These are phyloP conservation scores for Sceloporus tristichus DNA, from an alignment of 2,113 vertebrate species.

Conservation along the genomic window DNA sequence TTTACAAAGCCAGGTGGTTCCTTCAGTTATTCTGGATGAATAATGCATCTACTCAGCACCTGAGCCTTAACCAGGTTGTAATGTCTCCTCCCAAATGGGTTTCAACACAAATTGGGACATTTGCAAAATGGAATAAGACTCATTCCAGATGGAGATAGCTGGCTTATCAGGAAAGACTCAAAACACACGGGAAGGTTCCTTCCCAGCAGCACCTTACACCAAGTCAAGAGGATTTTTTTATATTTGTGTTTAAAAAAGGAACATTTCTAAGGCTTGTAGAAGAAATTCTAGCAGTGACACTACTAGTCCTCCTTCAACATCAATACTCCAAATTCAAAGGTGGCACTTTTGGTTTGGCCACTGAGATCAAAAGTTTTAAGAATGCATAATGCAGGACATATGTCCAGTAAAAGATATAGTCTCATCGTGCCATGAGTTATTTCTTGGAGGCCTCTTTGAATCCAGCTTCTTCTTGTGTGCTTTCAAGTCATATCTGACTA, in stretches of 20 bases:
- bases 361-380: background rate
- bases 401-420: background rate
- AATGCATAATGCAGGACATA: background rate
- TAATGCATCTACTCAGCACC: background rate
- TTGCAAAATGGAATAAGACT: background rate
- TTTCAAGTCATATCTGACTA: background rate
- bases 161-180: background rate
- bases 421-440: background rate
- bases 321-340: background rate
- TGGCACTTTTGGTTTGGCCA: background rate
- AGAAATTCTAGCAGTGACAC: background rate
- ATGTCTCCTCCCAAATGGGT: background rate
- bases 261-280: background rate
- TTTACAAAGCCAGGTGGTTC: background rate
- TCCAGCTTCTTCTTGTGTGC: background rate
- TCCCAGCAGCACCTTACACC: background rate
- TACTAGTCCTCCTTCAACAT: background rate
- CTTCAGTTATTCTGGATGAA: background rate
- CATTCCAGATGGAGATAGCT: background rate
- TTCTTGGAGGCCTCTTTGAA: background rate
- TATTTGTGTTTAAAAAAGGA: background rate
- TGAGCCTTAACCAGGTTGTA: background rate
- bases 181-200: accelerated
- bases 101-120: background rate
- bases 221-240: background rate